Evolutionary conservation across 2,797 vertebrate species (phyloP).

Genomic region (Triplophysa yarkandensis): DNA sequence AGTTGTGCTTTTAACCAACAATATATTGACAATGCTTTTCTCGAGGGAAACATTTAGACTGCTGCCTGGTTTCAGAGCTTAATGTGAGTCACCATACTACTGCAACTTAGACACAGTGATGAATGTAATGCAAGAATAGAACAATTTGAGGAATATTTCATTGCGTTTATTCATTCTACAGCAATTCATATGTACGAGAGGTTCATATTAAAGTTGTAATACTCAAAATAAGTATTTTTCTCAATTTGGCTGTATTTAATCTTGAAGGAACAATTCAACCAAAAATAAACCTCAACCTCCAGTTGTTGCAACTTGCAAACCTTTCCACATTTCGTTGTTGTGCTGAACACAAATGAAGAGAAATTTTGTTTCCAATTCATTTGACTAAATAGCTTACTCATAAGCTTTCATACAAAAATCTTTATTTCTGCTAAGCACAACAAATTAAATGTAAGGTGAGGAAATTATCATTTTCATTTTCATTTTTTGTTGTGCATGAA

Average conservation of each 20-base stretch:
- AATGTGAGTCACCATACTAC: conserved; percentile 2
- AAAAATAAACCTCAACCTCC: neutral
- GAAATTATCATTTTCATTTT: no score
- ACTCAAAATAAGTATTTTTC: neutral
- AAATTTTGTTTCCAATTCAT: no score
- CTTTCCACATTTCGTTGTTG: no score
- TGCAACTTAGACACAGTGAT: neutral
- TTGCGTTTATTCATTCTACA: neutral
- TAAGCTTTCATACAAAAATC: no score
- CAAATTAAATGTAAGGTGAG: no score
- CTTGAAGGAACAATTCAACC: no score
- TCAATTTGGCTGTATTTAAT: neutral
- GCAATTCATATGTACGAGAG: neutral
- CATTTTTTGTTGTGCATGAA: neutral
- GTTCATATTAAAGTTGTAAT: neutral
- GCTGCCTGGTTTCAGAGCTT: neutral
- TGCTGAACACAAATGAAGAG: no score
- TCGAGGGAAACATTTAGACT: conserved; percentile 46
- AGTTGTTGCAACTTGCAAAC: no score
- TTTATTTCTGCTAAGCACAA: no score
- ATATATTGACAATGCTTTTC: conserved; percentile 31
- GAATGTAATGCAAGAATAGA: neutral
- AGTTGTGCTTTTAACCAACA: neutral
- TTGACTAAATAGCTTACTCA: no score
- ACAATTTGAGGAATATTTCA: neutral